phyloP scores from a whole-genome alignment of 1,140 invertebrate species.

The Drosophila funebris region DNA sequence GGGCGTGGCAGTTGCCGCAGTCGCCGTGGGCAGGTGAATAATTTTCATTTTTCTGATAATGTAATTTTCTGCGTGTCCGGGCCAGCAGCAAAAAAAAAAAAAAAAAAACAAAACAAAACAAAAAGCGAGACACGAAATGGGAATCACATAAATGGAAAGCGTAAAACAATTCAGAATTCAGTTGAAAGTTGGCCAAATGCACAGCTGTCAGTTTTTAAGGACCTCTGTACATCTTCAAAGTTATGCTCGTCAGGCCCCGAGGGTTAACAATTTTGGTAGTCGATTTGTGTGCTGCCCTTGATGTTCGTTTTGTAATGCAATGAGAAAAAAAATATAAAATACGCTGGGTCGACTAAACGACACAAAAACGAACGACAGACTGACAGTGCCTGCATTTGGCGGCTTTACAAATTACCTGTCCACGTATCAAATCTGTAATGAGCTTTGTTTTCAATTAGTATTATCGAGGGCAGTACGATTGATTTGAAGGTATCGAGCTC shows the following conservation, averaged over 20 bases:
- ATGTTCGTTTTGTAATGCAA: conserved; percentile 21
- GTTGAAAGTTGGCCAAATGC: conserved; percentile 30
- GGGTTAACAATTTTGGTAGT: conserved; percentile 32
- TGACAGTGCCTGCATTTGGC: conserved; percentile 47
- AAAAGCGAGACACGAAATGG: neutral
- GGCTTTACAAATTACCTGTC: conserved; percentile 63
- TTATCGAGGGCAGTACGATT: conserved; percentile 13
- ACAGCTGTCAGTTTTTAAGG: conserved; percentile 48
- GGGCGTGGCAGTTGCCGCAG: conserved; percentile 19
- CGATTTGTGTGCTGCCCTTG: conserved; percentile 12
- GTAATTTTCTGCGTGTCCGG: conserved; percentile 43
- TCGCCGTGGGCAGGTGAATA: conserved; percentile 33
- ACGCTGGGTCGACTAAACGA: neutral
- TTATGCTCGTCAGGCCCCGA: conserved; percentile 33
- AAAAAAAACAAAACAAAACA: no score
- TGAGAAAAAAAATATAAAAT: no score
- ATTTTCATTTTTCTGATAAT: conserved; percentile 61
- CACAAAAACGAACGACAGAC: neutral
- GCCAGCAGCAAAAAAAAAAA: neutral
- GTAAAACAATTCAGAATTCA: conserved; percentile 17
- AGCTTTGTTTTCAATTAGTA: conserved; percentile 40
- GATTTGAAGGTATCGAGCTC: conserved; percentile 9
- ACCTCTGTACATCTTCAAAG: conserved; percentile 29
- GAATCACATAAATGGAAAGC: neutral
- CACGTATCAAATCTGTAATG: conserved; percentile 43